Percentiles rank a stretch among this genome's conserved stretches.
Evolutionary conservation across 2,113 vertebrate genomes (phyloP).

Genomic region (Oriolus oriolus): DNA sequence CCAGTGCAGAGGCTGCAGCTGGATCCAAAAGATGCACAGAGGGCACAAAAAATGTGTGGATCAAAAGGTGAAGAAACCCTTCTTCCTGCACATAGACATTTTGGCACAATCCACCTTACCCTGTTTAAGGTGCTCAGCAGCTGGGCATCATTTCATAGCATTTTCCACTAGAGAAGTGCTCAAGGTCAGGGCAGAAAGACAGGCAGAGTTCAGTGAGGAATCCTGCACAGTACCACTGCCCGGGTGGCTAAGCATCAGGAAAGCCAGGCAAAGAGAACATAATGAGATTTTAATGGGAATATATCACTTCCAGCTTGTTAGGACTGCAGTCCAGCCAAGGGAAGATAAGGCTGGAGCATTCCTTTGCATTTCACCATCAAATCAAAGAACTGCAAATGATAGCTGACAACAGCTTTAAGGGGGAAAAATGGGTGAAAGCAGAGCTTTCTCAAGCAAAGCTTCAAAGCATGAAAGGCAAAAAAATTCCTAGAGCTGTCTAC

Average conservation of each 20-base stretch:
- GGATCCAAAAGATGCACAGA: background rate
- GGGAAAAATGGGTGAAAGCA: background rate
- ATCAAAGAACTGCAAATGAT: background rate
- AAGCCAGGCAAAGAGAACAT: background rate
- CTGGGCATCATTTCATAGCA: background rate
- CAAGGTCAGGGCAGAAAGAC: background rate
- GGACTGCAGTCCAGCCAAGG: background rate
- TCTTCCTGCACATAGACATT: background rate
- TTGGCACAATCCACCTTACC: background rate
- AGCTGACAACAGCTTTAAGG: background rate
- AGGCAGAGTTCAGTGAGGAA: background rate
- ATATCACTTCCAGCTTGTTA: background rate
- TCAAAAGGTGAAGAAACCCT: background rate
- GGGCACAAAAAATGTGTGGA: background rate
- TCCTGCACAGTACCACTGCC: background rate
- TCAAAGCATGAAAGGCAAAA: conserved; percentile 4
- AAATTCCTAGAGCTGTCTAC: background rate
- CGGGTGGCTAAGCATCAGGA: background rate
- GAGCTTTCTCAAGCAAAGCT: background rate
- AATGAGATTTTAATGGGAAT: background rate
- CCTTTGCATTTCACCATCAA: background rate
- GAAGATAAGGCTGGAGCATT: background rate
- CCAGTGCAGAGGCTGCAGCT: background rate
- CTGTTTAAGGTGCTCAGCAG: background rate
- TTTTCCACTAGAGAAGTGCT: background rate